Base-by-base conservation (phyloP, 2,113 vertebrate species). In the Malurus melanocephalus region DNA sequence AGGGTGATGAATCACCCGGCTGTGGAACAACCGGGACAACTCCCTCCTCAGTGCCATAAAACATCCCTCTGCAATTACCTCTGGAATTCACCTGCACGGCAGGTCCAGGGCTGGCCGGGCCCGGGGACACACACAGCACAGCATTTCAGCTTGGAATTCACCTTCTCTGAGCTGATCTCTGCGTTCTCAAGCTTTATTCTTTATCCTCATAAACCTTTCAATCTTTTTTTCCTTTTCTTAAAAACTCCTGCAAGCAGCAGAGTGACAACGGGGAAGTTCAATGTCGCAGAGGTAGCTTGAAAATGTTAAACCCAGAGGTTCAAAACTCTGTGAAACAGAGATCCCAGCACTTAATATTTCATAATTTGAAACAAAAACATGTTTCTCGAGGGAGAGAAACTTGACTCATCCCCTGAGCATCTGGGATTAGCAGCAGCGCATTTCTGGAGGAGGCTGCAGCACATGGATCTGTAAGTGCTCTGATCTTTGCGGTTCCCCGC, bases 21-120 rank as follows among this genome's bases (percentile, higher is more conserved):
- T 43, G 69, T 15, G 55, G 6, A 83, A 56, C 62, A 57, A 80
- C 85, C 60, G 38, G 66, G 78, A 67, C 87, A 85, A 89, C 85
- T 93, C 87, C 82, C 87, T 75, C 42, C 69, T 45, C 82, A 28
- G 1, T 16, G 62, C 68, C 45, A 38, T 74, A 67, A 86, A 89
- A 28, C 65, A 55, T 43, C 87, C 80, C 89, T 26, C 43, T 27
- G 32, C 89, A 90, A 77, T 85, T 78, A 78, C 16, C 77, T 57
- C 86, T 79, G 88, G 80, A 91, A 87, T 80, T 91, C 73, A 88
- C 81, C 91, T 89, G 87, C 71, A 2, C 52, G 27, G 53, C 65
- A 22, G 53, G 35, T 40, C 7, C 55, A 1, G 1, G 26, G 72
- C 80, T 5, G 65, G 74, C 61, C 7, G 9, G 16, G 74, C 48